These are phyloP conservation scores for Calliphora vicina DNA, from an alignment of 1,140 invertebrate genomes.

Conservation along the genomic window DNA sequence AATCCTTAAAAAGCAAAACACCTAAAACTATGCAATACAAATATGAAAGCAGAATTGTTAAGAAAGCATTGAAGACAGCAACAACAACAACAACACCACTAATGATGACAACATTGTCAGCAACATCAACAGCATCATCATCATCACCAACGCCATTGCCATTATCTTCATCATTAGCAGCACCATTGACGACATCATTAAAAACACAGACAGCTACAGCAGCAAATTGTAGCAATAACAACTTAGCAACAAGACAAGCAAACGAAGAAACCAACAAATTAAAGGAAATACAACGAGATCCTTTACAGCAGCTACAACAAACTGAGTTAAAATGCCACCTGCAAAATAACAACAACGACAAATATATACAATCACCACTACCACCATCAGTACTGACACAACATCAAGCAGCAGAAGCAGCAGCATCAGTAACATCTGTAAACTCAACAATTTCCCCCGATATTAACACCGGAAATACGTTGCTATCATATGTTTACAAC, in stretches of 20 bases:
- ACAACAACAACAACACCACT: not conserved
- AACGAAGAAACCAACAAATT: not conserved
- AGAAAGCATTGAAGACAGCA: not conserved
- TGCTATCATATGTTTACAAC: not conserved
- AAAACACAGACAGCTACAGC: slow-evolving; percentile 34
- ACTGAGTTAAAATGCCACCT: not conserved
- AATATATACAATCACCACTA: not conserved
- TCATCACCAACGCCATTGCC: not conserved
- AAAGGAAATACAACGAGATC: slow-evolving; percentile 23
- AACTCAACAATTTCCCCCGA: slow-evolving; percentile 26
- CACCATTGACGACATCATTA: not conserved
- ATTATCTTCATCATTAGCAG: slow-evolving; percentile 28
- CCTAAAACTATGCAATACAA: not conserved
- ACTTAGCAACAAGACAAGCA: not conserved
- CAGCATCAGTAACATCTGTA: slow-evolving; percentile 39
- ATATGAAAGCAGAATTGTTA: not conserved
- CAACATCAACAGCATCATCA: not conserved
- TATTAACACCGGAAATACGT: not conserved
- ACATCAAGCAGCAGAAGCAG: not conserved
- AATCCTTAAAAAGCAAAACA: not conserved
- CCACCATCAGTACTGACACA: not conserved
- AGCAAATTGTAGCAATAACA: slow-evolving; percentile 19
- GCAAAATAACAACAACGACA: not conserved
- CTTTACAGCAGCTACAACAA: not conserved
- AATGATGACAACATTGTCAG: not conserved